phyloP scores from a whole-genome alignment of 2,113 vertebrate species.

The Casuarius casuarius region DNA sequence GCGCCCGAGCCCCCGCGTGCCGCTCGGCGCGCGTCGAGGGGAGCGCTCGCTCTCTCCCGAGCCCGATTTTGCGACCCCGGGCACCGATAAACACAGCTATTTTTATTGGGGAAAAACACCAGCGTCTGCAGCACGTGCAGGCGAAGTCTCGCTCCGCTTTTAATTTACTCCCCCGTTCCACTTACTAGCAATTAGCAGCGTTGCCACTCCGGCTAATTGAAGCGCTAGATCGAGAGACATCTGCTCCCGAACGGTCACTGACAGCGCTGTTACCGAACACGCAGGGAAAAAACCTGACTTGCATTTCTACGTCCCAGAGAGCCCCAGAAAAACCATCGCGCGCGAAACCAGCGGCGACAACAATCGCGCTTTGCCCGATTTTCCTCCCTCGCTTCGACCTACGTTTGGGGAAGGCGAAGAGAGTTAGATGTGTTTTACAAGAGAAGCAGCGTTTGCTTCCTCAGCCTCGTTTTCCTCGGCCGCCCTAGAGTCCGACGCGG shows the following conservation, averaged over 20 bases:
- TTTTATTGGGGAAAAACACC: background rate
- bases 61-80: background rate
- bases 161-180: background rate
- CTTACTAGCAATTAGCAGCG: background rate
- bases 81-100: background rate
- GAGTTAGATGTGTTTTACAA: background rate
- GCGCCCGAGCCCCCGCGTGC: background rate
- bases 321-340: too few relatives aligned
- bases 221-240: background rate
- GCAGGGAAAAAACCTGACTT: background rate
- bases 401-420: background rate
- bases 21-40: background rate
- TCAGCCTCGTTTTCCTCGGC: background rate
- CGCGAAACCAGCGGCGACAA: background rate
- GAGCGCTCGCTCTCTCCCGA: background rate
- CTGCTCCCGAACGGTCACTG: background rate
- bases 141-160: background rate
- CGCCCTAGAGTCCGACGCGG: background rate
- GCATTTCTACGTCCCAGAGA: background rate
- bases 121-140: background rate
- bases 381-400: background rate
- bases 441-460: background rate
- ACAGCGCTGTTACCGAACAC: background rate
- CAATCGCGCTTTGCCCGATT: rapidly evolving
- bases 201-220: background rate